A percentile compares a stretch with the other conserved stretches of the same genome.
Conservation (phyloP, 2,113 vertebrate genomes). For the Tapirus terrestris region DNA sequence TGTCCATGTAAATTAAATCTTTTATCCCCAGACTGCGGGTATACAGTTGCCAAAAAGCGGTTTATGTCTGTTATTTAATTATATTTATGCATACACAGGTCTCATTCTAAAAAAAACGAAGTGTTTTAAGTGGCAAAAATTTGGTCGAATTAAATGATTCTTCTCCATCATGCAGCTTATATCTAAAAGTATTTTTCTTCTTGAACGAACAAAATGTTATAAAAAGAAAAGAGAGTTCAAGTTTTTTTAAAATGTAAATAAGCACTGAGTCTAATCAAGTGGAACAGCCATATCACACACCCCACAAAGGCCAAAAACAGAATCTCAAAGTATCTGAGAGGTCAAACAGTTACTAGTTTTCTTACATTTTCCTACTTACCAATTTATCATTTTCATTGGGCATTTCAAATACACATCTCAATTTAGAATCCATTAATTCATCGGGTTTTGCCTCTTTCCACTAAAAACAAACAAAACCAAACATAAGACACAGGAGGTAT, state of each 20-base stretch:
- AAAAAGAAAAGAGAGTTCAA: background rate
- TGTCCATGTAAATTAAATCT: background rate
- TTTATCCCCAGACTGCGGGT: background rate
- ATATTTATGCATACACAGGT: background rate
- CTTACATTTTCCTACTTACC: slow-evolving; percentile 89
- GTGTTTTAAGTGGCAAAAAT: background rate
- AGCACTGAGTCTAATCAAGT: background rate
- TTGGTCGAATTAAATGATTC: background rate
- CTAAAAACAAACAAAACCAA: slow-evolving; percentile 86
- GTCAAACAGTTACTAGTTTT: background rate
- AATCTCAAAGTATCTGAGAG: background rate
- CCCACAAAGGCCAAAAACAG: background rate
- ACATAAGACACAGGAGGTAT: background rate
- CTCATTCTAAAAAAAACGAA: slow-evolving; percentile 33
- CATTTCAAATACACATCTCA: slow-evolving; percentile 99
- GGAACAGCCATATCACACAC: background rate
- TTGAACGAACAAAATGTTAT: slow-evolving; percentile 18
- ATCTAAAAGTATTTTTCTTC: slow-evolving; percentile 11
- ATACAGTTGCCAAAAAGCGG: background rate
- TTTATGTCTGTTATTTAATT: background rate
- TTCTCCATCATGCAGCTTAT: background rate
- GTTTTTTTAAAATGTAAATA: background rate
- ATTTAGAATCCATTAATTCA: slow-evolving; percentile 99
- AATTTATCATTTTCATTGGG: slow-evolving; percentile 97
- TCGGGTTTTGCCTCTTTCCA: slow-evolving; percentile 99